Percentiles rank a stretch among this genome's conserved stretches.
Conservation (phyloP, 2,113 vertebrate species). For the Argyrosomus japonicus region DNA sequence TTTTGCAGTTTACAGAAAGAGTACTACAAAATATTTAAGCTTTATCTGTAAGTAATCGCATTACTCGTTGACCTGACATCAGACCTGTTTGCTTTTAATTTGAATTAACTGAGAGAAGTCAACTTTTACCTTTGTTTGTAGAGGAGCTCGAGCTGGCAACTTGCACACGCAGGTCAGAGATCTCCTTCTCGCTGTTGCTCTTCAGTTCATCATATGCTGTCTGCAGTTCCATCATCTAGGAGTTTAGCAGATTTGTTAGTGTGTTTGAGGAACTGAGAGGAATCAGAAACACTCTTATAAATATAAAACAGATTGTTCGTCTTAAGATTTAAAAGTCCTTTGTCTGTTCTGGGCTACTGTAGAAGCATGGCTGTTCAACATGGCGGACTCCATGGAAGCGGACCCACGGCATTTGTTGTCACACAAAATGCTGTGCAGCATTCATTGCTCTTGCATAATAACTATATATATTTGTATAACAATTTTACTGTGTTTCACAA, state of each 20-base stretch:
- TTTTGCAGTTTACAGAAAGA: not conserved
- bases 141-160: conserved; percentile 43
- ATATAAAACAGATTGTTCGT: no score
- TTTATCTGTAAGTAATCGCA: no score
- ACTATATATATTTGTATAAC: no score
- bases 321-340: no score
- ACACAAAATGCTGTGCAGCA: no score
- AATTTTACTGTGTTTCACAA: not conserved
- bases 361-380: no score
- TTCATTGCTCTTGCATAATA: not conserved
- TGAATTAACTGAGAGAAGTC: not conserved
- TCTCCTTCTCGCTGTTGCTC: conserved; percentile 73
- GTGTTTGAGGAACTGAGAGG: not conserved
- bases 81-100: not conserved
- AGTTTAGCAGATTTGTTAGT: conserved; percentile 20
- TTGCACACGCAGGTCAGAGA: conserved; percentile 59
- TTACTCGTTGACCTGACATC: not conserved
- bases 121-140: conserved; percentile 81
- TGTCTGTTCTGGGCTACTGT: no score
- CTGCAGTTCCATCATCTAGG: conserved; percentile 78
- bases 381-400: no score
- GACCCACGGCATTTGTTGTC: no score
- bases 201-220: conserved; percentile 68
- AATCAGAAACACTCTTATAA: no score
- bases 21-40: not conserved